Conservation (phyloP, 2,113 vertebrate species). For the Acanthisitta chloris region DNA sequence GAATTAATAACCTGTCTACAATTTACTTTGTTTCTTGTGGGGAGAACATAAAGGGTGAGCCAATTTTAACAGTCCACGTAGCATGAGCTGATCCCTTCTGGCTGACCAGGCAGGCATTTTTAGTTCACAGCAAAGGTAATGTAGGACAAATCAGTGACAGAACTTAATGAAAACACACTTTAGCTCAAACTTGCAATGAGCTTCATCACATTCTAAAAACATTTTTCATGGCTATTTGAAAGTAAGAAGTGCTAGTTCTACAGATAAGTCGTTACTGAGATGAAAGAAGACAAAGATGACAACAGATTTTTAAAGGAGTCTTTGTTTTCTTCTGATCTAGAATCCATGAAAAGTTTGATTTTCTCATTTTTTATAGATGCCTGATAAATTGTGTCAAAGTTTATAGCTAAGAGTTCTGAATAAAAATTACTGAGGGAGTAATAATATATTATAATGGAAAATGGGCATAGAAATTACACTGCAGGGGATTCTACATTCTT, state of each 20-base stretch:
- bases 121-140: background rate
- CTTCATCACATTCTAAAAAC: background rate
- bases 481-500: background rate
- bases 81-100: background rate
- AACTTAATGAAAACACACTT: background rate
- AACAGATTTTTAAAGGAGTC: background rate
- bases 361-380: background rate
- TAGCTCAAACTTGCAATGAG: background rate
- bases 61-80: background rate
- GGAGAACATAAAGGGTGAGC: background rate
- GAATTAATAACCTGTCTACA: background rate
- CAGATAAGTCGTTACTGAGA: background rate
- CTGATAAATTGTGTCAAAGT: background rate
- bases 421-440: background rate
- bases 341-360: background rate
- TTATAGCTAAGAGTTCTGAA: background rate
- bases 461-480: background rate
- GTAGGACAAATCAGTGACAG: background rate
- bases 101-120: background rate
- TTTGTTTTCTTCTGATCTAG: background rate
- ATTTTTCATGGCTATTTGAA: background rate
- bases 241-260: background rate
- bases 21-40: background rate
- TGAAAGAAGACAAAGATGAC: background rate
- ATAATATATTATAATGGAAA: background rate